Percentiles rank a stretch among this genome's conserved stretches.
These are phyloP conservation scores for Helicoverpa armigera DNA, from an alignment of 1,140 invertebrate genomes.

Conservation along the genomic window DNA sequence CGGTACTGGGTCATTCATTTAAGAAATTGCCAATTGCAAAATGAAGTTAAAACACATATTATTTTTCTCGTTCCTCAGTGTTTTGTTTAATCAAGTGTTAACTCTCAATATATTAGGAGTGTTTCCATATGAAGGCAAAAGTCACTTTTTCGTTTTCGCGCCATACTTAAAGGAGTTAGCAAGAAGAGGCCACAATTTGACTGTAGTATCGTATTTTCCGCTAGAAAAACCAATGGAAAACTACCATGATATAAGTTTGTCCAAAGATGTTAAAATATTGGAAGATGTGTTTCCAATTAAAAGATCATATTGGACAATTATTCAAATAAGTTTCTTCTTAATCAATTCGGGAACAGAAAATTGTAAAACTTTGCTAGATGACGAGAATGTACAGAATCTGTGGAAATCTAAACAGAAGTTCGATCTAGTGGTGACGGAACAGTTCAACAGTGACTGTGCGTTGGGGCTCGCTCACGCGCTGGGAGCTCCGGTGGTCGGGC, in stretches of 20 bases:
- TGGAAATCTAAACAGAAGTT: slow-evolving; percentile 84
- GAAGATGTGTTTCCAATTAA: slow-evolving; percentile 65
- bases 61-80: slow-evolving; percentile 1
- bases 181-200: slow-evolving; percentile 90
- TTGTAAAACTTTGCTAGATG: slow-evolving; percentile 78
- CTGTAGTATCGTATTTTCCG: slow-evolving; percentile 90
- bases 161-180: slow-evolving; percentile 89
- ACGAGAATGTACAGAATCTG: slow-evolving; percentile 81
- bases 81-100: slow-evolving; percentile 52
- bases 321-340: slow-evolving; percentile 59
- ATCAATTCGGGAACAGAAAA: slow-evolving; percentile 59
- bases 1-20: not conserved
- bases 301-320: slow-evolving; percentile 63
- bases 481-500: slow-evolving; percentile 88
- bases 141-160: slow-evolving; percentile 91
- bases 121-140: slow-evolving; percentile 90
- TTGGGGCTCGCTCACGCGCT: slow-evolving; percentile 88
- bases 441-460: slow-evolving; percentile 90
- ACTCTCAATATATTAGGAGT: slow-evolving; percentile 88
- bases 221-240: slow-evolving; percentile 83
- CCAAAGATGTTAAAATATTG: slow-evolving; percentile 64
- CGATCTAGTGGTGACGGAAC: slow-evolving; percentile 90
- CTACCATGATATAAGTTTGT: slow-evolving; percentile 88
- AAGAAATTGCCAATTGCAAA: not conserved
- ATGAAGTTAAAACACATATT: slow-evolving; percentile 33